Conservation (phyloP, 2,113 vertebrate genomes). For the Peromyscus polionotus region DNA sequence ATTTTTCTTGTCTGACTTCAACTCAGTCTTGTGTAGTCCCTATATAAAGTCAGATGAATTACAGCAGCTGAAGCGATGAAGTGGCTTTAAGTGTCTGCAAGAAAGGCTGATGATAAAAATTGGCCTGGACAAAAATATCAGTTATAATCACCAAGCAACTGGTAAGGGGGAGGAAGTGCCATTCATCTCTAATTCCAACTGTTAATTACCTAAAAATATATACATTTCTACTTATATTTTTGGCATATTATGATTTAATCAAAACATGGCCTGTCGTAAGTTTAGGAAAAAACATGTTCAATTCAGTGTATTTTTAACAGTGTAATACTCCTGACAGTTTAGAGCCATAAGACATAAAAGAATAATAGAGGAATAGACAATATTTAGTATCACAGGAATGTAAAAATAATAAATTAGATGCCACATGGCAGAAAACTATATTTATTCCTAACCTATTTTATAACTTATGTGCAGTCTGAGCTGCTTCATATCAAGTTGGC, state of each 20-base stretch:
- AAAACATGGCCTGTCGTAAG: conserved; percentile 72
- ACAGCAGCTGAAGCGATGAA: conserved; percentile 67
- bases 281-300: conserved; percentile 71
- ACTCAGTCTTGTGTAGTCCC: background rate
- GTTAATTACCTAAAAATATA: conserved; percentile 86
- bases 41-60: conserved; percentile 61
- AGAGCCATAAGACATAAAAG: conserved; percentile 36
- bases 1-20: conserved; percentile 67
- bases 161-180: conserved; percentile 79
- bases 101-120: conserved; percentile 78
- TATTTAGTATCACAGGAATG: conserved; percentile 46
- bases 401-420: conserved; percentile 51
- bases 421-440: conserved; percentile 32
- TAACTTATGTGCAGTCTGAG: conserved; percentile 16
- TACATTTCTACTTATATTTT: conserved; percentile 77
- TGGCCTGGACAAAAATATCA: conserved; percentile 82
- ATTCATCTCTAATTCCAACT: conserved; percentile 83
- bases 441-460: conserved; percentile 43
- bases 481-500: background rate
- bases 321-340: conserved; percentile 55
- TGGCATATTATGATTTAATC: conserved; percentile 80
- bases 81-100: conserved; percentile 66
- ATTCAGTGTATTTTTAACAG: conserved; percentile 62
- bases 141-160: conserved; percentile 84
- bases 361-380: conserved; percentile 44